These are phyloP conservation scores for Agonopterix heracliana DNA, from an alignment of 2,888 invertebrate genomes.

Conservation along the genomic window DNA sequence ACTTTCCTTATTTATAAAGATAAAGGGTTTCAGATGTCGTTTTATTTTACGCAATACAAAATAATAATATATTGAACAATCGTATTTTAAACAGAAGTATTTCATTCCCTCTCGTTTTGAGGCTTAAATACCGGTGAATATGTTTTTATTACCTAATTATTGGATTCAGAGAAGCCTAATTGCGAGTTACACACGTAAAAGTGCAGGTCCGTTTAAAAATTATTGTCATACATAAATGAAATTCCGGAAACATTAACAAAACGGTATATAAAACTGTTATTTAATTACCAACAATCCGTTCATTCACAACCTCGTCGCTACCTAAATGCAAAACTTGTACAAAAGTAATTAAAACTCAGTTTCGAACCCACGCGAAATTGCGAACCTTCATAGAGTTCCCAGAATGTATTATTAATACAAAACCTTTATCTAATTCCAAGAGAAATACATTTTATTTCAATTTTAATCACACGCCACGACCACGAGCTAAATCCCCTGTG, in stretches of 20 bases:
- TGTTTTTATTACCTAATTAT: constrained; percentile 40
- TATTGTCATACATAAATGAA: not conserved
- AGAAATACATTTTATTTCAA: constrained; percentile 10
- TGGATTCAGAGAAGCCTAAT: constrained; percentile 28
- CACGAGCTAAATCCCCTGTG: constrained; percentile 4
- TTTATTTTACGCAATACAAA: not conserved
- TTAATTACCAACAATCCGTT: too few species aligned
- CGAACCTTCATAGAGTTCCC: constrained; percentile 12
- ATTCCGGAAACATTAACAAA: constrained; percentile 3
- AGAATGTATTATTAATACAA: constrained; percentile 7
- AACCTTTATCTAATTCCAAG: too few species aligned
- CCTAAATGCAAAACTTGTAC: not conserved
- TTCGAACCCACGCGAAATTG: constrained; percentile 15
- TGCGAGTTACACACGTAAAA: constrained; percentile 20
- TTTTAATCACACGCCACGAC: constrained; percentile 27
- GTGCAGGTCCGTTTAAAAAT: constrained; percentile 4
- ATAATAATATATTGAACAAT: constrained; percentile 1
- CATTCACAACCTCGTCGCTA: not conserved
- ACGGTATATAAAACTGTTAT: constrained; percentile 1
- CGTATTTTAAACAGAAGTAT: constrained; percentile 4
- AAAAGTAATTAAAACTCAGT: constrained; percentile 8
- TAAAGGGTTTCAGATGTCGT: too few species aligned
- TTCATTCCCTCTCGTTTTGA: constrained; percentile 3
- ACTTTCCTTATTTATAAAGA: not conserved
- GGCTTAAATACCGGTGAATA: constrained; percentile 5